Evolutionary conservation across 2,888 invertebrate species (phyloP).

Genomic region (Dendrolimus houi): DNA sequence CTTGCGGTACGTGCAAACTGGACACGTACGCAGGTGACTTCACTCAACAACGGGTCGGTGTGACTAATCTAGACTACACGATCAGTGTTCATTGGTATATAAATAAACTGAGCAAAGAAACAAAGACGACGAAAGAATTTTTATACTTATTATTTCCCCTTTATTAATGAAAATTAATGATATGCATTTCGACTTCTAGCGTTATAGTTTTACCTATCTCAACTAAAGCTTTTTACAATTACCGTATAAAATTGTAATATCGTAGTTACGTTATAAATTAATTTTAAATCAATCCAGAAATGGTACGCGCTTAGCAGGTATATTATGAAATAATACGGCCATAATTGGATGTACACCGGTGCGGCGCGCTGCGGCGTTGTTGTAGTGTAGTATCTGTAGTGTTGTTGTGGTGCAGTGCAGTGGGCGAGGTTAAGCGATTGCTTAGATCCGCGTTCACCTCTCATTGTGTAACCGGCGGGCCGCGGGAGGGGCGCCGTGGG

Average conservation of each 20-base stretch:
- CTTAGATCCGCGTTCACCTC: constrained; percentile 76
- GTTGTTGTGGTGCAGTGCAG: constrained; percentile 35
- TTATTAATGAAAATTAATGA: too few relatives aligned
- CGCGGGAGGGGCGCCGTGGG: constrained; percentile 57
- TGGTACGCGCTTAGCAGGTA: not conserved
- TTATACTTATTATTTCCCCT: too few relatives aligned
- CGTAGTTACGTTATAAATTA: not conserved
- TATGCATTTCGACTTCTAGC: too few relatives aligned
- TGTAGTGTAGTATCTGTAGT: constrained; percentile 21
- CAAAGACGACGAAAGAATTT: too few relatives aligned
- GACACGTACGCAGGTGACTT: not conserved
- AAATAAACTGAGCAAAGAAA: too few relatives aligned
- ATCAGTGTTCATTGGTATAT: not conserved
- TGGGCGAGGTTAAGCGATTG: constrained; percentile 77
- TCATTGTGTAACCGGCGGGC: constrained; percentile 67
- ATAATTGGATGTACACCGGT: constrained; percentile 20
- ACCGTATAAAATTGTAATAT: too few relatives aligned
- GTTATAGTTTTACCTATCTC: too few relatives aligned
- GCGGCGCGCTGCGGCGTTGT: constrained; percentile 26
- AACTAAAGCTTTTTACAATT: too few relatives aligned
- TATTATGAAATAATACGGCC: not conserved
- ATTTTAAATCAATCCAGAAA: not conserved
- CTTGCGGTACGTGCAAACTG: constrained; percentile 6
- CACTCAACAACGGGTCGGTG: not conserved
- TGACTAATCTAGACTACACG: not conserved